Conservation (phyloP, 2,888 invertebrate genomes). For the Thecocarcelia acutangulata region DNA sequence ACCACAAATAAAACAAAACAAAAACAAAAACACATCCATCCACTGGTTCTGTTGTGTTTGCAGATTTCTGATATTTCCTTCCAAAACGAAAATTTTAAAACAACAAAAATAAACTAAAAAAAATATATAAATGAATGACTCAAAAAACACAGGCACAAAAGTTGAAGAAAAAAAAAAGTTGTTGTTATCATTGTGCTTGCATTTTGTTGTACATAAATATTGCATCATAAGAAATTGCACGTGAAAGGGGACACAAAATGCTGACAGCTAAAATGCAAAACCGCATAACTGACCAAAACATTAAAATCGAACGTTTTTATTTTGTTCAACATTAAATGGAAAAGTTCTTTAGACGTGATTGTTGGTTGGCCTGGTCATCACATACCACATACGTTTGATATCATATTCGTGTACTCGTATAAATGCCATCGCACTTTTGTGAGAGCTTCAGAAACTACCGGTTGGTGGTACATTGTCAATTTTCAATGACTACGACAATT, state of each 20-base stretch:
- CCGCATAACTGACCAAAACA: no score
- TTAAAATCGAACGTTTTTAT: no score
- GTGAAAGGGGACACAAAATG: background rate
- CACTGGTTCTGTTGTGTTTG: conserved; percentile 38
- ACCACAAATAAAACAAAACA: no score
- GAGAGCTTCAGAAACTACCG: background rate
- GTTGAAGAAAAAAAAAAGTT: conserved; percentile 9
- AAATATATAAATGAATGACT: background rate
- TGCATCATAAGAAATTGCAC: conserved; percentile 27
- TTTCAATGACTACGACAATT: conserved; percentile 38
- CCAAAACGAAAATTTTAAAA: conserved; percentile 17
- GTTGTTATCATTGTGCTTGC: conserved; percentile 1
- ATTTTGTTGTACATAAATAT: conserved; percentile 22
- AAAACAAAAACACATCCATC: conserved; percentile 48
- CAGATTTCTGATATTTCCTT: conserved; percentile 37
- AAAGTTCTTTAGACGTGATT: no score
- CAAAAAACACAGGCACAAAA: background rate
- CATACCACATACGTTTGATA: no score
- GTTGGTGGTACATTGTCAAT: conserved; percentile 28
- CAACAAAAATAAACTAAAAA: no score
- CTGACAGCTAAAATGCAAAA: no score
- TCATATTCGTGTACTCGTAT: no score
- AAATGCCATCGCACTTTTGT: background rate
- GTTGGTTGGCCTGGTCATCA: no score
- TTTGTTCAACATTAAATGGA: no score